Evolutionary conservation across 2,113 vertebrate genomes (phyloP).

Genomic region (Ophiodon elongatus): DNA sequence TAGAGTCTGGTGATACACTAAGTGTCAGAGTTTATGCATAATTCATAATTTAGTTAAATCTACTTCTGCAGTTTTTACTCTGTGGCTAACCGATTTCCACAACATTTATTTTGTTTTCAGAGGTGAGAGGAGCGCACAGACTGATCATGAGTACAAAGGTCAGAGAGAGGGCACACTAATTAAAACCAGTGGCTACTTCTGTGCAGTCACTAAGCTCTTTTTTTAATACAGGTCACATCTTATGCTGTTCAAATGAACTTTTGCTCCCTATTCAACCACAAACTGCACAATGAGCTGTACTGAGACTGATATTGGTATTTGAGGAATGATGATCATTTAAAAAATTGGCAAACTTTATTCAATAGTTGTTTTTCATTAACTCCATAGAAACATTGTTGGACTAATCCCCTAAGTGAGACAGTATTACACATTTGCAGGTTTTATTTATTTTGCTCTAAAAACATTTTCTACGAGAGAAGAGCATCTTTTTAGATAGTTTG

Average conservation of each 20-base stretch:
- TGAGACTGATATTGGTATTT: neutral
- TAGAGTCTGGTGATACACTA: neutral
- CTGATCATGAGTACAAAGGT: slow-evolving; percentile 18
- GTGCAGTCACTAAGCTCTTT: slow-evolving; percentile 1
- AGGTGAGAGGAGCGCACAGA: slow-evolving; percentile 13
- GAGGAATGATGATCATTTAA: neutral
- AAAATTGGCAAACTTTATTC: neutral
- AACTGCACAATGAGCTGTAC: neutral
- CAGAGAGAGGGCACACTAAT: slow-evolving; percentile 21
- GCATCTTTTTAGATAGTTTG: neutral
- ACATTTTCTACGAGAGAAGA: neutral
- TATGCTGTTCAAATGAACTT: slow-evolving; percentile 27
- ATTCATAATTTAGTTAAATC: slow-evolving; percentile 36
- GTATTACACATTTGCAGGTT: slow-evolving; percentile 13
- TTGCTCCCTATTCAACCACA: slow-evolving; percentile 6
- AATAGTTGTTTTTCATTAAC: neutral
- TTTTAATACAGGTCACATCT: slow-evolving; percentile 21
- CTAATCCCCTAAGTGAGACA: neutral
- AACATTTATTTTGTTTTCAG: slow-evolving; percentile 10
- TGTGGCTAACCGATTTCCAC: neutral
- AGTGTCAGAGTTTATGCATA: slow-evolving; percentile 21
- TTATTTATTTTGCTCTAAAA: slow-evolving; percentile 25
- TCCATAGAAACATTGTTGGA: neutral
- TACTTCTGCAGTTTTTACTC: slow-evolving; percentile 11
- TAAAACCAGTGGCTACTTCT: too few relatives aligned